Base-by-base conservation (phyloP, 2,113 vertebrate species). In the Scopus umbretta region DNA sequence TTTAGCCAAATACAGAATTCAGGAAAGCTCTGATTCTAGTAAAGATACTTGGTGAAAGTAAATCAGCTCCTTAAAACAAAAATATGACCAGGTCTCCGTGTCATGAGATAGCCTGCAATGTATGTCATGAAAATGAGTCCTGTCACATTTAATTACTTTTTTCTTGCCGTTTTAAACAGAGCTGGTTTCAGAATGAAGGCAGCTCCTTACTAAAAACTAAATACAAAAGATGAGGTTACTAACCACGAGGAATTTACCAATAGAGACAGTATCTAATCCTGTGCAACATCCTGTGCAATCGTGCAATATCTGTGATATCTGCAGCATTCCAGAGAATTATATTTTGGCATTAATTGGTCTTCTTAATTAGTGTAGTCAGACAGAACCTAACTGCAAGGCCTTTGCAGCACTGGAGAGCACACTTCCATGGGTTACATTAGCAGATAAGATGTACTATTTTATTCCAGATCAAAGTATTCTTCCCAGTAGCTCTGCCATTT, bases 221-320 rank as follows among this genome's bases (percentile, higher is more conserved):
- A 75, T 76, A 92, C 58, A 82, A 92, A 96, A 93, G 73, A 94
- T 91, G 92, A 94, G 91, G 94, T 94, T 95, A 86, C 84, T 92
- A 92, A 83, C 81, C 81, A 83, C 0, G 16, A 96, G 88, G 94
- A 94, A 96, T 97, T 97, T 96, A 96, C 87, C 59, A 74, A 74
- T 73, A 89, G 95, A 96, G 96, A 91, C 95, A 93, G 67, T 74
- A 94, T 94, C 97, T 96, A 95, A 96, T 88, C 66, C 78, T 88
- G 34, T 92, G 94, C 92, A 97, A 97, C 94, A 97, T 93, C 94
- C 92, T 97, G 91, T 95, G 96, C 80, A 92, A 88, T 94, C 40
- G 2, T 70, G 86, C 82, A 91, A 73, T 94, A 91, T 76, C 95
- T 95, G 85, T 56, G 91, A 66, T 95, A 86, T 80, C 91, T 91